Evolutionary conservation across 2,888 invertebrate species (phyloP).

Genomic region (Maniola hyperantus): DNA sequence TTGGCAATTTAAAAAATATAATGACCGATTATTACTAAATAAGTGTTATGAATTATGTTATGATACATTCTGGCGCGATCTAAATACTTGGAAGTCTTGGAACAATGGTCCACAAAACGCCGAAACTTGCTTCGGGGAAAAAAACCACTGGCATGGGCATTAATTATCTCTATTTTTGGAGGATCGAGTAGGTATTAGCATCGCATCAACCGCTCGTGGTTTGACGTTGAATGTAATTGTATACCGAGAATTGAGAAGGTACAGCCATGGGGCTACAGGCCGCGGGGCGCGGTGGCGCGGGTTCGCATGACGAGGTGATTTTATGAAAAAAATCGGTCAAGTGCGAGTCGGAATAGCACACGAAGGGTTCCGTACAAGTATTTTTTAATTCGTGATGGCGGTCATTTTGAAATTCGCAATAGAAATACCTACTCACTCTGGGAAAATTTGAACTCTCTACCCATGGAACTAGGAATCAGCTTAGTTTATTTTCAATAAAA

Average conservation of each 20-base stretch:
- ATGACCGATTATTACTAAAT: conserved; percentile 11
- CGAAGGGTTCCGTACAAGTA: no score
- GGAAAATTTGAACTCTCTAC: no score
- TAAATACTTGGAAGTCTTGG: conserved; percentile 9
- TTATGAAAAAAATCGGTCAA: conserved; percentile 45
- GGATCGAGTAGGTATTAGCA: conserved; percentile 26
- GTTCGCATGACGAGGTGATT: conserved; percentile 67
- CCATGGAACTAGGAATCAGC: no score
- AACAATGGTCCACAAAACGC: conserved; percentile 20
- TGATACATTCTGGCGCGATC: neutral
- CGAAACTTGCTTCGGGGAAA: conserved; percentile 17
- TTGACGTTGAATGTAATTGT: conserved; percentile 64
- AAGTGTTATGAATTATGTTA: conserved; percentile 8
- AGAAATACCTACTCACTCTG: no score
- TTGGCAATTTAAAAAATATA: conserved; percentile 1
- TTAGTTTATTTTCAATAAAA: no score
- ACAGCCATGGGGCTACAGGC: conserved; percentile 68
- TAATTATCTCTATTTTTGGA: conserved; percentile 37
- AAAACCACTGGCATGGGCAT: conserved; percentile 22
- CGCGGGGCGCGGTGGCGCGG: conserved; percentile 55
- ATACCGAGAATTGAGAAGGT: conserved; percentile 72
- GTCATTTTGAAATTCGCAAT: no score
- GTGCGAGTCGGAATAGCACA: no score
- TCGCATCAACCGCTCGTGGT: conserved; percentile 33
- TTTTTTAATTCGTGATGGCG: no score